Conservation (phyloP, 2,888 invertebrate species). For the Gymnoscelis rufifasciata region DNA sequence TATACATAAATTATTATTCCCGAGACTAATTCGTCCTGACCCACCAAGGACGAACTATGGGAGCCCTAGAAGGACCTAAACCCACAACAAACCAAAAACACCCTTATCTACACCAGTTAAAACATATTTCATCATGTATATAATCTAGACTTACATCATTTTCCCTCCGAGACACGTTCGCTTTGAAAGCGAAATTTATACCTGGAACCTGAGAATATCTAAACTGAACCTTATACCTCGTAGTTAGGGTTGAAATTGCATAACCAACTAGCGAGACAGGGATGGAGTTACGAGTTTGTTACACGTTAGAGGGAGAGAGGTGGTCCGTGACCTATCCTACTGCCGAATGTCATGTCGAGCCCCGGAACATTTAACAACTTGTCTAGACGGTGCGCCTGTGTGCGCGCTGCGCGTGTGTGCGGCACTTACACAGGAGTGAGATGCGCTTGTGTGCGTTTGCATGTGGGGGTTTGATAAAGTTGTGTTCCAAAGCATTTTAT, state of each 20-base stretch:
- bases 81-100: conserved; percentile 21
- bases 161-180: conserved; percentile 28
- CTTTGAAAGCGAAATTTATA: conserved; percentile 77
- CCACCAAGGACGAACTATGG: conserved; percentile 66
- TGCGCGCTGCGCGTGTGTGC: conserved; percentile 40
- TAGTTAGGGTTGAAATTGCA: conserved; percentile 40
- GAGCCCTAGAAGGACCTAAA: conserved; percentile 61
- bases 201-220: conserved; percentile 37
- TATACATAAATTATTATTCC: conserved; percentile 78
- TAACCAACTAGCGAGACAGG: conserved; percentile 35
- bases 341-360: conserved; percentile 77
- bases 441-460: conserved; percentile 2
- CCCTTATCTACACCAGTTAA: conserved; percentile 13
- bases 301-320: conserved; percentile 50
- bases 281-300: conserved; percentile 41
- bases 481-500: conserved; percentile 26
- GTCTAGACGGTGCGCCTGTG: conserved; percentile 65
- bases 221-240: conserved; percentile 22
- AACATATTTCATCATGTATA: conserved; percentile 23
- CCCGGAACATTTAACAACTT: conserved; percentile 75
- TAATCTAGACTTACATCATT: conserved; percentile 42
- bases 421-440: conserved; percentile 2
- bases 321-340: conserved; percentile 79
- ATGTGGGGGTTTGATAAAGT: conserved; percentile 26
- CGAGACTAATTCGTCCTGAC: conserved; percentile 74